Evolutionary conservation across 2,797 vertebrate species (phyloP), one percentile per base, ranked within the genome.

Genomic region (Enteromius mattozi): DNA sequence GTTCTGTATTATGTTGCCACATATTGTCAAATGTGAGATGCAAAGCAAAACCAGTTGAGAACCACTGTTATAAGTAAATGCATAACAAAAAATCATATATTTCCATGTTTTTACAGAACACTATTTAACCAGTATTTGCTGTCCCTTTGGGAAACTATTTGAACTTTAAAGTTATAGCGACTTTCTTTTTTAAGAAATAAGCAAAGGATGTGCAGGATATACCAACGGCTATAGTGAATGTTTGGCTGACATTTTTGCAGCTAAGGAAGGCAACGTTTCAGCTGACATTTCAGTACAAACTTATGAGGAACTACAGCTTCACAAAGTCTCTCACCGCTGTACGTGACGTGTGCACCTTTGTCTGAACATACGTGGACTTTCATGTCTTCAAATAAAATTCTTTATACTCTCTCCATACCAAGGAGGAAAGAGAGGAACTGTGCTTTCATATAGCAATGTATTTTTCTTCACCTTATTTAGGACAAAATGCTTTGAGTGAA

Each of bases 401-500:
- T 81, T 84, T 86, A 78, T 72, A 56, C 71, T 59, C 47, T 74
- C 59, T 86, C 78, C 61, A 84, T 30, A 59, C 68, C 78, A 69
- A n/a, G 10, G 70, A 80, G 56, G 61, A 77, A 24, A 21, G 70
- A 81, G 70, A 84, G n/a, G 47, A 74, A 49, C 71, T 65, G 77
- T 77, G 56, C 61, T 59, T 83, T 87, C 30, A 72, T 33, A 51
- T 88, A 85, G 89, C 89, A 87, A 83, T 79, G 76, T 81, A 66
- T 69, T 83, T 35, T 88, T 78, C 76, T 87, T 70, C 66, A 79
- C 69, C 81, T 87, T 72, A 89, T 90, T 79, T 54, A 69, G 88
- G 82, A 90, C 82, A 68, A 82, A 90, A 88, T 89, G 85, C 87
- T 92, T 91, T 87, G 79, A 90, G 90, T 89, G 93, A 93, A 94